Evolutionary conservation across 2,888 invertebrate species (phyloP).

Genomic region (Phanerotoma sp.): DNA sequence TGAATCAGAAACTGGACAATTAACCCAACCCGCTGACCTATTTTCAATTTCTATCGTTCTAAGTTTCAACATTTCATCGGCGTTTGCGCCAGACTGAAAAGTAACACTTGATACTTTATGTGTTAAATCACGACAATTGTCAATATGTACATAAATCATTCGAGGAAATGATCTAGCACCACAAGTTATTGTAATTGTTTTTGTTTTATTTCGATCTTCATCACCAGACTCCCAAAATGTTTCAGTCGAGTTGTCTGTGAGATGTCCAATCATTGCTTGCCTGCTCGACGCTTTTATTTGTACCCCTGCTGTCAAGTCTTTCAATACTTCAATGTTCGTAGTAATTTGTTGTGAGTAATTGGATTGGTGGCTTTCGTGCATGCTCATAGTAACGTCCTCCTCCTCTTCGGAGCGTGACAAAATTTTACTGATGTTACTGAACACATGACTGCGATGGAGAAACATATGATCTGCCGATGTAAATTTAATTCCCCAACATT

Average conservation of each 20-base stretch:
- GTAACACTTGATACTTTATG: conserved; percentile 85
- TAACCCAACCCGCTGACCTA: conserved; percentile 87
- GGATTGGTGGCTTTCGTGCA: conserved; percentile 64
- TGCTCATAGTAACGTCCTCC: conserved; percentile 62
- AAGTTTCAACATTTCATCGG: conserved; percentile 79
- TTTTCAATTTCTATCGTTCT: conserved; percentile 83
- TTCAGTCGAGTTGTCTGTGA: conserved; percentile 93
- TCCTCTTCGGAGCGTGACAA: conserved; percentile 89
- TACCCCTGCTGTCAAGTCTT: conserved; percentile 73
- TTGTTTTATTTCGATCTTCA: conserved; percentile 91
- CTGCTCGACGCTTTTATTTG: conserved; percentile 90
- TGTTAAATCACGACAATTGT: conserved; percentile 91
- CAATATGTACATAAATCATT: conserved; percentile 85
- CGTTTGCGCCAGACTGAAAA: conserved; percentile 81
- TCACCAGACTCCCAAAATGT: conserved; percentile 99
- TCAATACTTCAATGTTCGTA: conserved; percentile 66
- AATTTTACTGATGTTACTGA: conserved; percentile 94
- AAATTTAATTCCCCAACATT: conserved; percentile 92
- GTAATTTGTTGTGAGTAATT: conserved; percentile 53
- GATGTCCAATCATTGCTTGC: conserved; percentile 89
- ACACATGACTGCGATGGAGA: conserved; percentile 87
- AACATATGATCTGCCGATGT: conserved; percentile 88
- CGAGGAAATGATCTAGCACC: conserved; percentile 68
- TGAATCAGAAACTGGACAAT: conserved; percentile 72
- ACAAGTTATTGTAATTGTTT: conserved; percentile 74